phyloP scores from a whole-genome alignment of 1,140 invertebrate genomes.

The Tyrophagus putrescentiae region DNA sequence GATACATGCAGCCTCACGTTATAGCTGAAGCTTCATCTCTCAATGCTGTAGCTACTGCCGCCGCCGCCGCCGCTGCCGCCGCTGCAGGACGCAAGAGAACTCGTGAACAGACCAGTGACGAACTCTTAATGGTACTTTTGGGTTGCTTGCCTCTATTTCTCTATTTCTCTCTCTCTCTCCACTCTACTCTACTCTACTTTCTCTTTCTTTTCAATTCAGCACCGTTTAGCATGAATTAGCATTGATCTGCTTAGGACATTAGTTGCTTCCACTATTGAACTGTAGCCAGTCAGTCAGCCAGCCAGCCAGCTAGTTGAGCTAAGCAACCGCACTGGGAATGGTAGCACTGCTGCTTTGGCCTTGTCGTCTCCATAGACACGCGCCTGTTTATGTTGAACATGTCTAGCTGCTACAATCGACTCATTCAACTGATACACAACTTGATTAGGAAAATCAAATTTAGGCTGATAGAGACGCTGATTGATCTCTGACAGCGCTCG shows the following conservation, averaged over 20 bases:
- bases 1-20: conserved; percentile 15
- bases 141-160: background rate
- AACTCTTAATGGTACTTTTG: conserved; percentile 17
- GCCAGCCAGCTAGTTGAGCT: no score
- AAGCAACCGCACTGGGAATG: background rate
- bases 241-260: no score
- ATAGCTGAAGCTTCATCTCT: conserved; percentile 63
- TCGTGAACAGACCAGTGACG: conserved; percentile 10
- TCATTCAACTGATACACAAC: background rate
- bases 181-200: no score
- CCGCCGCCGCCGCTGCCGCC: conserved; percentile 23
- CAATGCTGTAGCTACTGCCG: conserved; percentile 48
- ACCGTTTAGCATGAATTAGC: no score
- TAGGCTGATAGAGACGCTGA: no score
- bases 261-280: no score
- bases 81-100: background rate
- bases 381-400: background rate
- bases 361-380: background rate
- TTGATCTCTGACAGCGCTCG: no score
- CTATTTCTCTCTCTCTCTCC: background rate
- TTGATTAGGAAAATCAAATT: no score
- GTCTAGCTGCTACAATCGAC: background rate
- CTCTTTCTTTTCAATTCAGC: no score
- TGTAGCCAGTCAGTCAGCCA: no score
- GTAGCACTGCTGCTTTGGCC: background rate